Evolutionary conservation across 2,797 vertebrate species (phyloP), one percentile per base, ranked within the genome.

Genomic region (Caiman crocodilus): DNA sequence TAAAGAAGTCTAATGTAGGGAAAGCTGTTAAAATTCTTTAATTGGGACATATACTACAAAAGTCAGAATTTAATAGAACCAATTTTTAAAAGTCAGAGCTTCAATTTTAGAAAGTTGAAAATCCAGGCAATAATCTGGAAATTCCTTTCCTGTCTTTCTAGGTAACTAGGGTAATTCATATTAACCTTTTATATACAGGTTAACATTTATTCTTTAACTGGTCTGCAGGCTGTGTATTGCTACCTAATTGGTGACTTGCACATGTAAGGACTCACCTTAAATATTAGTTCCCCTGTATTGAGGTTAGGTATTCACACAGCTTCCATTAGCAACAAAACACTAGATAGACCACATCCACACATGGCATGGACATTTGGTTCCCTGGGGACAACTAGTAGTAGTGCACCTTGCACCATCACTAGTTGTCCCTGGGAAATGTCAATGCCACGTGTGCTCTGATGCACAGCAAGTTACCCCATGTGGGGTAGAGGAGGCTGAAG

Each of bases 91-190:
- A 87, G 84, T 11, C 2, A 65, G 7, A 50, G 30, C 21, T 85
- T 90, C 20, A 9, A 63, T 92, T 95, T 91, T 12, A 82, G 61
- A 77, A 87, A 79, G 12, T 26, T 91, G 30, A 63, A 81, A 42
- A 58, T 82, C 93, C 90, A 88, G 71, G 86, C 78, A 88, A 92
- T 61, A 94, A 88, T 85, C 55, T 79, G 88, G 90, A 60, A 60
- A 21, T 58, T 25, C 25, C 50, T 83, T 92, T 60, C 60, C 76
- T 14, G 1, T 78, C 7, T 4, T 42, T 25, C 6, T 87, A 1
- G 0, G 4, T 82, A 64, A 85, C 60, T 85, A 76, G 90, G 90
- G 83, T 79, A 90, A 12, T 57, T 56, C 30, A 87, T 91, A 82
- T 14, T 84, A 87, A 81, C 74, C 74, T 80, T 90, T 50, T 79